Conservation (phyloP, 2,113 vertebrate species). For the Salvelinus namaycush region DNA sequence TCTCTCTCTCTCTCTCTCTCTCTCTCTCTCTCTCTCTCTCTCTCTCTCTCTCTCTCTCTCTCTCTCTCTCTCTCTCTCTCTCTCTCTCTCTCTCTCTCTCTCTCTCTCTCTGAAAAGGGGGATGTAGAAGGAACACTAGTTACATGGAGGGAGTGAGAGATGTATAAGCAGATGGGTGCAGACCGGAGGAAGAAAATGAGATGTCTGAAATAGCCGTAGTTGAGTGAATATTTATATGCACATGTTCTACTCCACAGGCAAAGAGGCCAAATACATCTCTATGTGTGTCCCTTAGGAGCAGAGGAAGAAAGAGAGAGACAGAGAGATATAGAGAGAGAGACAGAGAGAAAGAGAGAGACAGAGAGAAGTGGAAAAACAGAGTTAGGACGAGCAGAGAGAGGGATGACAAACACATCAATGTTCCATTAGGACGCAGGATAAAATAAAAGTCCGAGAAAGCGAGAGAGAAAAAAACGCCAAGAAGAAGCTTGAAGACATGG, state of each 20-base stretch:
- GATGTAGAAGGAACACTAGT: no score
- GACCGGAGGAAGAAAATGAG: no score
- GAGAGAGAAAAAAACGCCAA: no score
- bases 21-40: no score
- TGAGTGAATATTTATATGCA: constrained; percentile 70
- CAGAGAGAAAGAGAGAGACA: not conserved
- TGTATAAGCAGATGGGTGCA: no score
- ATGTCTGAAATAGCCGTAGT: constrained; percentile 55
- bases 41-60: no score
- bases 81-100: not conserved
- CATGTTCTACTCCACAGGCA: constrained; percentile 61
- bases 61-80: no score
- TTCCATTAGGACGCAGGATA: not conserved
- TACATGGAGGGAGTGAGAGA: no score
- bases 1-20: no score
- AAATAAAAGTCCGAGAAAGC: not conserved
- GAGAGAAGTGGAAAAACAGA: not conserved
- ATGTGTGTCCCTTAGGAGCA: constrained; percentile 56
- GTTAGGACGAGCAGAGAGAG: not conserved
- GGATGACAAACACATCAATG: no score
- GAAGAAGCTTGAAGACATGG: not conserved
- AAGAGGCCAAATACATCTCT: constrained; percentile 70
- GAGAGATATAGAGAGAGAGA: not conserved
- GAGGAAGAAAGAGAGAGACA: constrained; percentile 20
- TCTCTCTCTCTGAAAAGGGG: no score